These are phyloP conservation scores for Parus major DNA, from an alignment of 2,113 vertebrate genomes.

Conservation along the genomic window DNA sequence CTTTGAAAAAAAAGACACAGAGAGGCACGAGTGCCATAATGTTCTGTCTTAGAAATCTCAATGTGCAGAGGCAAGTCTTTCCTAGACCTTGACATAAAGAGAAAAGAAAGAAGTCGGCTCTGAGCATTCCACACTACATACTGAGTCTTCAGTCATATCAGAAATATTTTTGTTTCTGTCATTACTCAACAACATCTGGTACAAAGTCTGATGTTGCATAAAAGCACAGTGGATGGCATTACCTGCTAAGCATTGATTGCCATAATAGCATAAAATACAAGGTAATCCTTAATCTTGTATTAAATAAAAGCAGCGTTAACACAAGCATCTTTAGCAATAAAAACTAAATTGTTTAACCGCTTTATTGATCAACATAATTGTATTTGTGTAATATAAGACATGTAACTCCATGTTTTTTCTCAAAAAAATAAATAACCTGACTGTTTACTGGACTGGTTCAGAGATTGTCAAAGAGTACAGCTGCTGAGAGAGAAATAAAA, in stretches of 20 bases:
- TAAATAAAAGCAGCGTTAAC: conserved; percentile 9
- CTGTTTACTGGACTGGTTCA: conserved; percentile 20
- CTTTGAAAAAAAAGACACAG: not conserved
- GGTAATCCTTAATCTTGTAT: not conserved
- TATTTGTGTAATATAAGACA: not conserved
- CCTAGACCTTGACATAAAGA: not conserved
- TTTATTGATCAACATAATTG: conserved; percentile 6
- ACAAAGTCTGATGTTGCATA: not conserved
- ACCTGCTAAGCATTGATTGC: not conserved
- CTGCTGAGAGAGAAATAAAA: conserved; percentile 71
- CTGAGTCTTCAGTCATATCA: not conserved
- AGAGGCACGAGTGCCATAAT: not conserved
- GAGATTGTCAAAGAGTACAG: conserved; percentile 41
- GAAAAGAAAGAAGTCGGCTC: not conserved
- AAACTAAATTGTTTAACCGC: not conserved
- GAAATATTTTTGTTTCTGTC: not conserved
- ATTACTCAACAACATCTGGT: not conserved
- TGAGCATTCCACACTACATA: not conserved
- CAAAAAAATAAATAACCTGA: conserved; percentile 56
- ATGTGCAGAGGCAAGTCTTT: not conserved
- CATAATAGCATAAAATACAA: not conserved
- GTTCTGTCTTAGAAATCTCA: not conserved
- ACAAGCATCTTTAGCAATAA: conserved; percentile 8
- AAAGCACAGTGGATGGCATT: not conserved
- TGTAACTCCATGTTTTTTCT: not conserved